Conservation (phyloP, 2,888 invertebrate genomes). For the Philereme transversata region DNA sequence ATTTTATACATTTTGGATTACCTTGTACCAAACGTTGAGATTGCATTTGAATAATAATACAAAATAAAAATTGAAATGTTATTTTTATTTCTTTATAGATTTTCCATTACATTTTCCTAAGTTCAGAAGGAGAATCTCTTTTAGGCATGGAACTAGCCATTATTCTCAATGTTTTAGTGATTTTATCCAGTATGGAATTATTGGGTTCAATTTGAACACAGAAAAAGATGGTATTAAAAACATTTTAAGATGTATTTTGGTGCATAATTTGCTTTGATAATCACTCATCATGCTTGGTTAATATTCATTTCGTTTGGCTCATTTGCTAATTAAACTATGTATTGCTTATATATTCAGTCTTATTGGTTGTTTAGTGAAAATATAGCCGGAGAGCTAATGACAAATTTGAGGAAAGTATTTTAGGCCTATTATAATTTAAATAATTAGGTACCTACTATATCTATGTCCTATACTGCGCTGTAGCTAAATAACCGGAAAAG, state of each 20-base stretch:
- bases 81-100: constrained; percentile 48
- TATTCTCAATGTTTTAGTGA: neutral
- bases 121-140: neutral
- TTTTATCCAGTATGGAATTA: neutral
- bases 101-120: neutral
- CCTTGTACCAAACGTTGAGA: constrained; percentile 79
- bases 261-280: constrained; percentile 7
- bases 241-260: neutral
- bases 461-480: too few species aligned
- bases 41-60: constrained; percentile 76
- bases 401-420: neutral
- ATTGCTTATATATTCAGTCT: constrained; percentile 25
- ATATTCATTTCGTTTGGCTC: constrained; percentile 19
- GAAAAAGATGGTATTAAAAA: neutral
- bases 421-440: too few species aligned
- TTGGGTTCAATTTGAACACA: neutral
- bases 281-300: constrained; percentile 28
- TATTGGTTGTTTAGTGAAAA: constrained; percentile 24
- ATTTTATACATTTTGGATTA: constrained; percentile 82
- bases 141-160: neutral
- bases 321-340: constrained; percentile 16
- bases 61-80: constrained; percentile 59
- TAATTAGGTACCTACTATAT: too few species aligned
- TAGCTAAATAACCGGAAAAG: too few species aligned
- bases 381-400: neutral